These are phyloP conservation scores for Capreolus pygargus DNA, from an alignment of 2,113 vertebrate genomes.

Conservation along the genomic window DNA sequence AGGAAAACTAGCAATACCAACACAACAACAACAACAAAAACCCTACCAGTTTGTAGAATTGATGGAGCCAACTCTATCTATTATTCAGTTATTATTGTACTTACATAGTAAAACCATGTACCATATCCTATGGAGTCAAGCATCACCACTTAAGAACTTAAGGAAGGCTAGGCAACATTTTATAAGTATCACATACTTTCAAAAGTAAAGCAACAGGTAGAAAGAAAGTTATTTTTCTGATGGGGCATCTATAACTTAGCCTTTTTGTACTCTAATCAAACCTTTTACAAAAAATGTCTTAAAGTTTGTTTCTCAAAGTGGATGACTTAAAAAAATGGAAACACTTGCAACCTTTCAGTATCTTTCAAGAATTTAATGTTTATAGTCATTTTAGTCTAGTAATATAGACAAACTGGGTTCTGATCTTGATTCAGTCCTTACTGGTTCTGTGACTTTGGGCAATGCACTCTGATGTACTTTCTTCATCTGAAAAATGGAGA, in stretches of 20 bases:
- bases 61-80: neutral
- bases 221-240: neutral
- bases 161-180: neutral
- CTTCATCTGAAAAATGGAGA: neutral
- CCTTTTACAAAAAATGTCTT: neutral
- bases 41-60: neutral
- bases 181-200: neutral
- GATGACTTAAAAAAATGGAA: neutral
- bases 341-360: neutral
- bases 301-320: neutral
- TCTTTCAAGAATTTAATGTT: neutral
- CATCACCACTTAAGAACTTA: neutral
- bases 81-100: neutral
- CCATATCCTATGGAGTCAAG: neutral
- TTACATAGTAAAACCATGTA: neutral
- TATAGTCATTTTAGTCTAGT: neutral
- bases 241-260: neutral
- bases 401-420: neutral
- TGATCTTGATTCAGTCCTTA: neutral
- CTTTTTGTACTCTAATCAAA: neutral
- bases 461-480: neutral
- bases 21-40: neutral
- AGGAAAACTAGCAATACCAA: slow-evolving; percentile 8
- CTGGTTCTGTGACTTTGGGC: neutral
- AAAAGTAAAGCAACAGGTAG: neutral